A percentile compares a stretch with the other conserved stretches of the same genome.
Conservation (phyloP, 1,140 invertebrate genomes). For the Littorina saxatilis region DNA sequence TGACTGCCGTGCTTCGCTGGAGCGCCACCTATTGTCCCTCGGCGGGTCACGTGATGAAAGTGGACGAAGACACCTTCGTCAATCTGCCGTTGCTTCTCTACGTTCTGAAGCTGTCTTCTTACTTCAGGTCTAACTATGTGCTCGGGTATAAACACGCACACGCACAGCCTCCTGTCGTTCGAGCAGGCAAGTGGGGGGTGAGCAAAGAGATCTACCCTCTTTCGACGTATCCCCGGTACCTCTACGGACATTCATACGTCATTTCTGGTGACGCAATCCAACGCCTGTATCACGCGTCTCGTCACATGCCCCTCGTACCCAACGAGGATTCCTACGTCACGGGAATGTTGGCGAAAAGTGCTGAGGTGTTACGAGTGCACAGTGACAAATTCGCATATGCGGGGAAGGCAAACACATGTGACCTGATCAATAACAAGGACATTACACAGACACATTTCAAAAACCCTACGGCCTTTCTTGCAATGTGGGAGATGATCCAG, state of each 20-base stretch:
- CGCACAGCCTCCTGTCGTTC: conserved; percentile 39
- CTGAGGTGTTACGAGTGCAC: conserved; percentile 44
- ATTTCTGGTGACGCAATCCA: conserved; percentile 54
- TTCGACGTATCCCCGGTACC: conserved; percentile 59
- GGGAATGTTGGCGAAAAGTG: conserved; percentile 68
- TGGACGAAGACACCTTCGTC: conserved; percentile 91
- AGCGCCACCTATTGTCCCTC: conserved; percentile 80
- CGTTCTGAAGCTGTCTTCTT: conserved; percentile 35
- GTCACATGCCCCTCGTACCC: conserved; percentile 57
- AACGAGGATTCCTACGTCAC: conserved; percentile 76
- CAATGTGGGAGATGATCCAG: too few relatives aligned
- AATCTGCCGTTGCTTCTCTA: conserved; percentile 53
- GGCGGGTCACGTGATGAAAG: conserved; percentile 86
- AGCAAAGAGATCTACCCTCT: conserved; percentile 53
- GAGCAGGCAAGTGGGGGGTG: conserved; percentile 54
- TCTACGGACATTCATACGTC: conserved; percentile 65
- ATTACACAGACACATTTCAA: conserved; percentile 1
- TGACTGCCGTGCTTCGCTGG: conserved; percentile 91
- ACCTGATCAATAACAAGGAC: too few relatives aligned
- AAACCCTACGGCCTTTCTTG: too few relatives aligned
- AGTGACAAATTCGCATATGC: conserved; percentile 14
- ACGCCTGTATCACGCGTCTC: conserved; percentile 52
- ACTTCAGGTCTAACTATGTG: background rate
- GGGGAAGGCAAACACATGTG: background rate
- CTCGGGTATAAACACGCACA: conserved; percentile 41